phyloP scores from a whole-genome alignment of 2,797 vertebrate genomes.

The Sandelia bainsii region DNA sequence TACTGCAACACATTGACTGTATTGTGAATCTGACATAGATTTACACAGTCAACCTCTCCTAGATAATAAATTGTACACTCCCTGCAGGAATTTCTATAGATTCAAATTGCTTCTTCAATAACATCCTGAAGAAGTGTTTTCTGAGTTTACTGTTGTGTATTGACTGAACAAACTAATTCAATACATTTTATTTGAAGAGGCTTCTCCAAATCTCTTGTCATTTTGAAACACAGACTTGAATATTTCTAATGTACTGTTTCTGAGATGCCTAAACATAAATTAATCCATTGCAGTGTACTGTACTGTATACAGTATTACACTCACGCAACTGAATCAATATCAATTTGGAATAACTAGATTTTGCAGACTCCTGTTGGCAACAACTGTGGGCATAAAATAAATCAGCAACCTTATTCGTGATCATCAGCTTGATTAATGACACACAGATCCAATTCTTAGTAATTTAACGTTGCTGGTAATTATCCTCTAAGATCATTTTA shows the following conservation, averaged over 20 bases:
- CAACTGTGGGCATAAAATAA: slow-evolving; percentile 52
- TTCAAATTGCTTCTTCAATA: slow-evolving; percentile 62
- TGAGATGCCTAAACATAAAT: slow-evolving; percentile 28
- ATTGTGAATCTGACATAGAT: slow-evolving; percentile 41
- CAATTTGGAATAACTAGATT: slow-evolving; percentile 55
- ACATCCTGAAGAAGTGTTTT: slow-evolving; percentile 54
- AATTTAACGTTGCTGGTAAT: slow-evolving; percentile 72
- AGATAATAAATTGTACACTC: slow-evolving; percentile 53
- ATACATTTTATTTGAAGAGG: slow-evolving; percentile 47
- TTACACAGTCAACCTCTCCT: slow-evolving; percentile 38
- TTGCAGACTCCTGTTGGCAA: slow-evolving; percentile 43
- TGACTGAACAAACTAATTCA: slow-evolving; percentile 54
- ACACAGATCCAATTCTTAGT: slow-evolving; percentile 60
- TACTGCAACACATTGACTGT: slow-evolving; percentile 38
- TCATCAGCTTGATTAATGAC: slow-evolving; percentile 75
- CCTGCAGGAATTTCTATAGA: slow-evolving; percentile 54
- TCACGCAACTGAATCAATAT: slow-evolving; percentile 51
- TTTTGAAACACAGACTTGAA: slow-evolving; percentile 33
- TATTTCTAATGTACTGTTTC: slow-evolving; percentile 8
- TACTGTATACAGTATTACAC: slow-evolving; percentile 11
- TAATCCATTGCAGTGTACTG: slow-evolving; percentile 21
- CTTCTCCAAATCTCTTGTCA: slow-evolving; percentile 31
- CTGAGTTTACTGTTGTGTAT: slow-evolving; percentile 54
- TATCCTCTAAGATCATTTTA: slow-evolving; percentile 73
- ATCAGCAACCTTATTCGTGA: slow-evolving; percentile 67